Percentiles rank a stretch among this genome's conserved stretches.
phyloP scores from a whole-genome alignment of 2,888 invertebrate species.

The Sialis fuliginosa region DNA sequence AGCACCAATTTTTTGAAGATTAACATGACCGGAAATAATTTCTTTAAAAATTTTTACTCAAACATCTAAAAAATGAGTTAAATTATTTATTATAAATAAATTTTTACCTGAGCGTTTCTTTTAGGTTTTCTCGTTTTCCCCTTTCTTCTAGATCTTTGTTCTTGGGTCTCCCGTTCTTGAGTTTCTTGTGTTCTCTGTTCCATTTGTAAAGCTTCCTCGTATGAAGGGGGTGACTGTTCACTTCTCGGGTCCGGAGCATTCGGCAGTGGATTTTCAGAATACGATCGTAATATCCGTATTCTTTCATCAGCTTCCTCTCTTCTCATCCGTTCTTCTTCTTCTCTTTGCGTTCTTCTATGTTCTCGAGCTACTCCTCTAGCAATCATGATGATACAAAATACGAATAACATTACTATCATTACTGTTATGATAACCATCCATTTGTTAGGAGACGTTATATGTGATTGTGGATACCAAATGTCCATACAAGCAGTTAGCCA shows the following conservation, averaged over 20 bases:
- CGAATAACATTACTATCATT: conserved; percentile 32
- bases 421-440: conserved; percentile 40
- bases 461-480: conserved; percentile 34
- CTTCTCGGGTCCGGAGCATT: conserved; percentile 54
- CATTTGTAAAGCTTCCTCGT: conserved; percentile 60
- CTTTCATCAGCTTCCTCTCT: conserved; percentile 37
- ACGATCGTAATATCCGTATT: conserved; percentile 28
- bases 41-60: no score
- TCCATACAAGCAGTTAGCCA: conserved; percentile 51
- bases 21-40: no score
- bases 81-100: no score
- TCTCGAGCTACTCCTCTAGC: conserved; percentile 34
- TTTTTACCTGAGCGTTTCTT: no score
- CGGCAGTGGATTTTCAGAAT: conserved; percentile 24
- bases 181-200: no score
- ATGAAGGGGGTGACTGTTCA: conserved; percentile 50
- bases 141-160: no score
- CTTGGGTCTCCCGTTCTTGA: no score
- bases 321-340: conserved; percentile 33
- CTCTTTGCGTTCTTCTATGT: conserved; percentile 20
- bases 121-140: no score
- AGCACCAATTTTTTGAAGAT: no score
- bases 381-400: conserved; percentile 33
- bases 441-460: conserved; percentile 23
- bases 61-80: no score